phyloP scores from a whole-genome alignment of 1,140 invertebrate genomes.

The Orius insidiosus region DNA sequence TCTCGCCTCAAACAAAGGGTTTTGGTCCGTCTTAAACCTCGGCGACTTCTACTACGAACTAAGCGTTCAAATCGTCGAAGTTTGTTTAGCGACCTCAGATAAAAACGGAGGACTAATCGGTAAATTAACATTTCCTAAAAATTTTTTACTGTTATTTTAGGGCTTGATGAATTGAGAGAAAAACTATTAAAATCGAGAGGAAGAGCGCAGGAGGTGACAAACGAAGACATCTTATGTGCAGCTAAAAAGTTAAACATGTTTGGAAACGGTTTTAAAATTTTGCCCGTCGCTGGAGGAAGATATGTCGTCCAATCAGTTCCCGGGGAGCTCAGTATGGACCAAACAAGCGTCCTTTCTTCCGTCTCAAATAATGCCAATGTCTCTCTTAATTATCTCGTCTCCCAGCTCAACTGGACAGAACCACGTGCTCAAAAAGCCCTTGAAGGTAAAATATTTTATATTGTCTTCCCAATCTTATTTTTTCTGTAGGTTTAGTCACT shows the following conservation, averaged over 20 bases:
- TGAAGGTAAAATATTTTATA: constrained; percentile 41
- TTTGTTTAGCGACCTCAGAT: constrained; percentile 81
- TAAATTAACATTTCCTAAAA: no score
- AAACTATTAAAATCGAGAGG: constrained; percentile 67
- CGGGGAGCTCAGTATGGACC: constrained; percentile 91
- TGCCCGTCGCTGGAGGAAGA: constrained; percentile 64
- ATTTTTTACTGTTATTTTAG: not conserved
- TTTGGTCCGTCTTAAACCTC: constrained; percentile 96
- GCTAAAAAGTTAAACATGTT: constrained; percentile 87
- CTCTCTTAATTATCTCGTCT: not conserved
- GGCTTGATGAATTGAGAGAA: constrained; percentile 64
- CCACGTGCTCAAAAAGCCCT: constrained; percentile 58
- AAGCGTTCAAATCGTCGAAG: constrained; percentile 93
- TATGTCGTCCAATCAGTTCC: constrained; percentile 92
- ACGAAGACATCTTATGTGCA: constrained; percentile 84
- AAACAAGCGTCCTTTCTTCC: constrained; percentile 74
- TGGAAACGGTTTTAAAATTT: constrained; percentile 85
- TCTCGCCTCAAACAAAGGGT: constrained; percentile 85
- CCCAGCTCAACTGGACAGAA: constrained; percentile 52
- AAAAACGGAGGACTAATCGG: constrained; percentile 79
- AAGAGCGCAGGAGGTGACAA: constrained; percentile 73
- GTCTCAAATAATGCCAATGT: constrained; percentile 44
- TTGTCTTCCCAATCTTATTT: no score
- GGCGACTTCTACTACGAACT: constrained; percentile 99
- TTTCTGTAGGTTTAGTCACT: constrained; percentile 43